phyloP scores from a whole-genome alignment of 2,113 vertebrate species.

The Cepphus grylle region DNA sequence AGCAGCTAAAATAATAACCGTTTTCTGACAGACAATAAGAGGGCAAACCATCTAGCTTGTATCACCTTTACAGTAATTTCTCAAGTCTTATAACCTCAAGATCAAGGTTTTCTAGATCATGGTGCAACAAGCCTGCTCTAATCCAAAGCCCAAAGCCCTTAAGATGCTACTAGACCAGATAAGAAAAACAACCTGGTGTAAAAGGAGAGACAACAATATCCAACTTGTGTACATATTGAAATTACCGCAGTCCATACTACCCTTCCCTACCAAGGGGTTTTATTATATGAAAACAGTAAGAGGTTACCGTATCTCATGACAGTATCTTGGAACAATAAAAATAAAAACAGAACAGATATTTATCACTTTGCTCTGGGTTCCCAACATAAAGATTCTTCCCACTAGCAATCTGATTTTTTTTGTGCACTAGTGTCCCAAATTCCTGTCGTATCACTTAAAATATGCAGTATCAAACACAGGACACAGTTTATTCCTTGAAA shows the following conservation, averaged over 20 bases:
- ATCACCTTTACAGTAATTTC: constrained; percentile 11
- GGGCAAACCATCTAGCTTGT: not conserved
- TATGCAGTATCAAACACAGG: not conserved
- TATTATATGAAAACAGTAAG: not conserved
- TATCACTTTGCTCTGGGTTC: not conserved
- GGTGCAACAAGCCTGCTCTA: not conserved
- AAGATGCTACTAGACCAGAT: not conserved
- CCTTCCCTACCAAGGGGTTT: not conserved
- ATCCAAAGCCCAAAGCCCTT: not conserved
- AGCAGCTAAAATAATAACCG: not conserved
- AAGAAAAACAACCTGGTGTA: not conserved
- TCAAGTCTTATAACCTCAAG: not conserved
- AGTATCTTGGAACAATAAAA: not conserved
- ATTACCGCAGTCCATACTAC: not conserved
- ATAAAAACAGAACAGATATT: not conserved
- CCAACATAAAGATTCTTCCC: not conserved
- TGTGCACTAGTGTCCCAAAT: not conserved
- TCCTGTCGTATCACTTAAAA: not conserved
- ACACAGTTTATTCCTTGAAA: not conserved
- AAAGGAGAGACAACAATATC: not conserved
- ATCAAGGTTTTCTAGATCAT: not conserved
- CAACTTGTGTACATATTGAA: not conserved
- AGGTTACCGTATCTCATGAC: not conserved
- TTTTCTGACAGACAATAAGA: not conserved
- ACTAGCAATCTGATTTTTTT: not conserved